Evolutionary conservation across 2,888 invertebrate genomes (phyloP).

Genomic region (Amiota minor): DNA sequence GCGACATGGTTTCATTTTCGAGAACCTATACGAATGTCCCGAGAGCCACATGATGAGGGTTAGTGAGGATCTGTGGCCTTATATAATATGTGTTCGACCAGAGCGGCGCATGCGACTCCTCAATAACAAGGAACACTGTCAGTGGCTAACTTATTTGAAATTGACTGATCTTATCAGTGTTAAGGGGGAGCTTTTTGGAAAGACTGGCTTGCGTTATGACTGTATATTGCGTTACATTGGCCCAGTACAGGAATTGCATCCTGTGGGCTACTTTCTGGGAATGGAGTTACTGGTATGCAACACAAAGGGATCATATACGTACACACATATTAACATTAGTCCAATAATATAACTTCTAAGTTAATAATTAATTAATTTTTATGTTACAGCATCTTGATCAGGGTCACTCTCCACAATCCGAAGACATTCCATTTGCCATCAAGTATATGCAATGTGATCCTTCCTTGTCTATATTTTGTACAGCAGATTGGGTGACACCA

Average conservation of each 20-base stretch:
- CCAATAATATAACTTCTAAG: neutral
- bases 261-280: conserved; percentile 76
- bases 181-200: conserved; percentile 70
- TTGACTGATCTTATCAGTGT: conserved; percentile 69
- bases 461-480: conserved; percentile 57
- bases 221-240: conserved; percentile 76
- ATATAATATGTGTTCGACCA: conserved; percentile 75
- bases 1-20: conserved; percentile 54
- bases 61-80: conserved; percentile 74
- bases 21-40: conserved; percentile 65
- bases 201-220: conserved; percentile 45
- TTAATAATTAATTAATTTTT: neutral
- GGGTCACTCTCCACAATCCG: conserved; percentile 64
- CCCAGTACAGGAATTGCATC: conserved; percentile 75
- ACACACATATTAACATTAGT: neutral
- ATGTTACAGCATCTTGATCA: conserved; percentile 58
- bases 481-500: conserved; percentile 62
- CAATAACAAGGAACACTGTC: conserved; percentile 68
- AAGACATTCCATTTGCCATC: conserved; percentile 54
- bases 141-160: conserved; percentile 69
- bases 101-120: conserved; percentile 74
- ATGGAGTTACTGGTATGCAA: conserved; percentile 76
- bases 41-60: conserved; percentile 54
- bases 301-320: neutral
- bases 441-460: conserved; percentile 61